Percentiles rank a stretch among this genome's conserved stretches.
Evolutionary conservation across 2,113 vertebrate species (phyloP).

Genomic region (Semnornis frantzii): DNA sequence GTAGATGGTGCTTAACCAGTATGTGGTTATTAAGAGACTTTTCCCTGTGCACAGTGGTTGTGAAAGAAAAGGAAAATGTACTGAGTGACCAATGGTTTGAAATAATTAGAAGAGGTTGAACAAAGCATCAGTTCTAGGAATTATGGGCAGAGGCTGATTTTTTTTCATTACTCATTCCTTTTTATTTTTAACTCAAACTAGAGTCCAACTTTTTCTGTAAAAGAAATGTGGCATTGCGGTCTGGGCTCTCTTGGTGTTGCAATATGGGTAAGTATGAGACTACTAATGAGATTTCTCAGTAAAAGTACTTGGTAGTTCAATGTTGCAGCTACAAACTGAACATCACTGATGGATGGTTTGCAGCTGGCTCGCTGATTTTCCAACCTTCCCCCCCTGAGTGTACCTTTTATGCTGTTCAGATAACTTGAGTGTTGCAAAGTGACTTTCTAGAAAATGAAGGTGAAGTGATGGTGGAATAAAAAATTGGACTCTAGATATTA

Average conservation of each 20-base stretch:
- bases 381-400: too few species aligned
- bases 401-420: not conserved
- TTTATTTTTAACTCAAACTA: constrained; percentile 52
- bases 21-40: not conserved
- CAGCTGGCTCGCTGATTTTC: not conserved
- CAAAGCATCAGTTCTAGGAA: constrained; percentile 47
- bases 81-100: constrained; percentile 11
- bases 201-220: not conserved
- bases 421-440: not conserved
- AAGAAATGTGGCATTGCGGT: not conserved
- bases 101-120: constrained; percentile 32
- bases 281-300: not conserved
- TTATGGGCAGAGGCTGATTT: not conserved
- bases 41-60: not conserved
- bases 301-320: not conserved
- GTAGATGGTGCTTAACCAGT: not conserved
- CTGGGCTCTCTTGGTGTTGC: not conserved
- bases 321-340: constrained; percentile 22
- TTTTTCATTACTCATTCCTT: constrained; percentile 10
- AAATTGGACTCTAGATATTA: not conserved
- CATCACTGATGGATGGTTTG: not conserved
- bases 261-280: not conserved
- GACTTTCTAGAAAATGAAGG: not conserved
- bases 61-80: constrained; percentile 23
- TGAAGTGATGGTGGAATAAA: not conserved